These are phyloP conservation scores for Conus canariensis DNA, from an alignment of 2,888 invertebrate genomes.

Conservation along the genomic window DNA sequence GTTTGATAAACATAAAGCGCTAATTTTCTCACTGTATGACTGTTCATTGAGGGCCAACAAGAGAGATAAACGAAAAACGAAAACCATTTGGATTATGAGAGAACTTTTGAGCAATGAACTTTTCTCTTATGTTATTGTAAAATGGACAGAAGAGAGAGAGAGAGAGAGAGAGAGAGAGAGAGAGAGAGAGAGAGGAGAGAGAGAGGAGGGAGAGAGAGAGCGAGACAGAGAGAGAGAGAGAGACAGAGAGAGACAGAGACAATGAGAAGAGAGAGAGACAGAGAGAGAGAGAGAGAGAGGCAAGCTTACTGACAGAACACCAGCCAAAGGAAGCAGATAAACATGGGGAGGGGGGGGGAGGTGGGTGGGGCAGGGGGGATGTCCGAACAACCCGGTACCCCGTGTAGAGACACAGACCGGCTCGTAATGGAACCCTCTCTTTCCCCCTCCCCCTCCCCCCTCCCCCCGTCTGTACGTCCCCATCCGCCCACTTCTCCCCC, in stretches of 20 bases:
- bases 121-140: no score
- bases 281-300: constrained; percentile 25
- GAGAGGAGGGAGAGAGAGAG: background rate
- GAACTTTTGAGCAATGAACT: background rate
- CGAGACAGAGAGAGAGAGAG: constrained; percentile 22
- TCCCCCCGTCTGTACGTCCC: no score
- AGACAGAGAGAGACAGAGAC: constrained; percentile 38
- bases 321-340: background rate
- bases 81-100: background rate
- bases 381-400: no score
- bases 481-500: no score
- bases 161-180: background rate
- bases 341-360: background rate
- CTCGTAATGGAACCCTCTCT: background rate
- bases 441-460: background rate
- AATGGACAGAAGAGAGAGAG: background rate
- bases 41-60: background rate
- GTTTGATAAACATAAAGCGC: no score
- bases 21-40: no score
- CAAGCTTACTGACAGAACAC: background rate
- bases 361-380: no score
- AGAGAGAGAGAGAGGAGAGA: background rate
- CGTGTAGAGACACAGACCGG: background rate
- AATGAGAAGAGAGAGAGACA: constrained; percentile 35
- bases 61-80: background rate